These are phyloP conservation scores for Sipha maydis DNA, from an alignment of 2,888 invertebrate species.

Conservation along the genomic window DNA sequence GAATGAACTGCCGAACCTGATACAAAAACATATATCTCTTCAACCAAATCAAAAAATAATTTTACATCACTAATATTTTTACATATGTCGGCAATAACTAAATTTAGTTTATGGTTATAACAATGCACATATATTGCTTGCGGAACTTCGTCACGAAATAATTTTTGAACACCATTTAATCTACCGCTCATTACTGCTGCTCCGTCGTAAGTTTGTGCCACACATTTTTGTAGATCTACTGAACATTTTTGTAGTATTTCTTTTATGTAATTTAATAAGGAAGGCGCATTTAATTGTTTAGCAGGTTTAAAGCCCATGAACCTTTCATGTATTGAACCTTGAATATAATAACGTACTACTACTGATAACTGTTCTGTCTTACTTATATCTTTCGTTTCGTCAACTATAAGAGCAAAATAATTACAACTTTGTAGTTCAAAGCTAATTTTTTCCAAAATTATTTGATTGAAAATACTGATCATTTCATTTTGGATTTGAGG, in stretches of 20 bases:
- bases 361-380: slow-evolving; percentile 8
- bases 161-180: slow-evolving; percentile 55
- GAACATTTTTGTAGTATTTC: slow-evolving; percentile 27
- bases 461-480: slow-evolving; percentile 26
- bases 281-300: no score
- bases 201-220: background rate
- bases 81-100: no score
- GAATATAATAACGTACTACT: no score
- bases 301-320: no score
- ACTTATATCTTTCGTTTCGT: slow-evolving; percentile 45
- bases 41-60: no score
- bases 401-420: slow-evolving; percentile 42
- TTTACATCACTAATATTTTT: no score
- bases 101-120: no score
- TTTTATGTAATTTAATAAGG: background rate
- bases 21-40: no score
- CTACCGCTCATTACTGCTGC: slow-evolving; percentile 48
- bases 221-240: slow-evolving; percentile 23
- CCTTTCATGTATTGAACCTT: no score
- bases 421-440: slow-evolving; percentile 15
- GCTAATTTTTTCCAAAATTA: background rate
- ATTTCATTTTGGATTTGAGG: slow-evolving; percentile 51
- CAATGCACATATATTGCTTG: slow-evolving; percentile 39
- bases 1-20: no score
- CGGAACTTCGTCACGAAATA: slow-evolving; percentile 45